A percentile compares a stretch with the other conserved stretches of the same genome.
phyloP scores from a whole-genome alignment of 2,797 vertebrate species.

The Jordanella pulchra region DNA sequence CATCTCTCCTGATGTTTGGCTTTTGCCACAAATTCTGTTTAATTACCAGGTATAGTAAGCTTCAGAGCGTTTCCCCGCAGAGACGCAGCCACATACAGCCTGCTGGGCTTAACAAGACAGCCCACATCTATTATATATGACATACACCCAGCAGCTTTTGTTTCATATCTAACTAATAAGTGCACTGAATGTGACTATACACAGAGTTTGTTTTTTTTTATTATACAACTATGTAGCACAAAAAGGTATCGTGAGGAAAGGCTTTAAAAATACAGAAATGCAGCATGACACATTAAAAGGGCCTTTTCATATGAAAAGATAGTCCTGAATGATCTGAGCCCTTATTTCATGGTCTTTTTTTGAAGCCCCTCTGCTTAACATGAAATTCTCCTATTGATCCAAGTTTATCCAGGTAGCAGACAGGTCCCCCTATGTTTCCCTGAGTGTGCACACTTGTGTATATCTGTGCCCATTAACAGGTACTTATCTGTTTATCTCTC shows the following conservation, averaged over 20 bases:
- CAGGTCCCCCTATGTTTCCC: slow-evolving; percentile 63
- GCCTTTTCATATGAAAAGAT: slow-evolving; percentile 39
- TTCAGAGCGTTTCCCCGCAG: slow-evolving; percentile 70
- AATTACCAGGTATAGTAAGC: slow-evolving; percentile 86
- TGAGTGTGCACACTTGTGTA: slow-evolving; percentile 54
- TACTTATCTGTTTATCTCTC: slow-evolving; percentile 84
- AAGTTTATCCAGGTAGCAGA: slow-evolving; percentile 54
- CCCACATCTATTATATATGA: slow-evolving; percentile 81
- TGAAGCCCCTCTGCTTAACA: slow-evolving; percentile 51
- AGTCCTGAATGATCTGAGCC: slow-evolving; percentile 11
- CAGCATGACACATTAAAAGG: slow-evolving; percentile 31
- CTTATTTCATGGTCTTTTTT: slow-evolving; percentile 55
- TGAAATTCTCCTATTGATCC: slow-evolving; percentile 54
- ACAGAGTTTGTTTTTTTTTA: slow-evolving; percentile 68
- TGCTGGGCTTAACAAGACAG: slow-evolving; percentile 79
- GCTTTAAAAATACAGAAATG: slow-evolving; percentile 53
- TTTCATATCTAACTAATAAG: slow-evolving; percentile 79
- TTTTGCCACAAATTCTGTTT: slow-evolving; percentile 90
- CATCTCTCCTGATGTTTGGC: slow-evolving; percentile 88
- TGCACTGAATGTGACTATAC: slow-evolving; percentile 62
- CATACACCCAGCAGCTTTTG: slow-evolving; percentile 77
- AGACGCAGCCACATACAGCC: slow-evolving; percentile 71
- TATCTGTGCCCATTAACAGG: slow-evolving; percentile 78
- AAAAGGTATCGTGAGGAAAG: slow-evolving; percentile 55
- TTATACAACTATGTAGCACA: slow-evolving; percentile 49